Evolutionary conservation across 2,797 vertebrate genomes (phyloP), one percentile per base, ranked within the genome.

Genomic region (Dallia pectoralis): DNA sequence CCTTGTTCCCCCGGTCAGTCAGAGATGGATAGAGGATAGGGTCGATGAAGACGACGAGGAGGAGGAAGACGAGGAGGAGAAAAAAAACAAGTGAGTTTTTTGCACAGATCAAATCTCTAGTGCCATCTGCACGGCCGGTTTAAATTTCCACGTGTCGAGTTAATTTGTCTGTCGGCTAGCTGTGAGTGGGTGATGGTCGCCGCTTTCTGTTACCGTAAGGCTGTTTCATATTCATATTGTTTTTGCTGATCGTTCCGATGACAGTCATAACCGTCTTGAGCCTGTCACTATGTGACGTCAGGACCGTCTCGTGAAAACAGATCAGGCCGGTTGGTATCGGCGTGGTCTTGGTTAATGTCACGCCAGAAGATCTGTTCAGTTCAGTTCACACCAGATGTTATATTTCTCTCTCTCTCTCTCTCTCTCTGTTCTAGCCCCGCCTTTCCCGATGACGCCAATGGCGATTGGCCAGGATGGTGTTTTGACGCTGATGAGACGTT

Each of bases 381-480:
- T 29, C 61, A 63, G 19, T 56, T 25, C 53, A 18, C 15, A n/a
- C 59, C n/a, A 19, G 15, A 67, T 29, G 7, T 27, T 68, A n/a
- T 29, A 6, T 74, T 33, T 59, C 15, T 65, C 8, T 79, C 11
- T 78, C 69, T 77, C 16, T 74, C 29, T n/a, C n/a, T 77, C 70
- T 71, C 63, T 71, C 25, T 69, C 14, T 14, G 40, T 11, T 56
- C 61, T 66, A 93, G 92, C 69, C 40, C 76, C 27, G 1, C 51
- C 30, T 82, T 82, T 27, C 0, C 29, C 0, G 85, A 90, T 0
- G 90, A 89, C 8, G 82, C 77, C 3, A 92, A 87, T 11, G 91
- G 92, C 78, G 92, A 94, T 79, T 93, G 92, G 92, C 19, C 80
- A 0, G 92, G 91, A 69, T 94, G 92, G 93, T 92, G 89, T 77